A percentile compares a stretch with the other conserved stretches of the same genome.
Evolutionary conservation across 2,113 vertebrate genomes (phyloP).

Genomic region (Actenoides lindsayi): DNA sequence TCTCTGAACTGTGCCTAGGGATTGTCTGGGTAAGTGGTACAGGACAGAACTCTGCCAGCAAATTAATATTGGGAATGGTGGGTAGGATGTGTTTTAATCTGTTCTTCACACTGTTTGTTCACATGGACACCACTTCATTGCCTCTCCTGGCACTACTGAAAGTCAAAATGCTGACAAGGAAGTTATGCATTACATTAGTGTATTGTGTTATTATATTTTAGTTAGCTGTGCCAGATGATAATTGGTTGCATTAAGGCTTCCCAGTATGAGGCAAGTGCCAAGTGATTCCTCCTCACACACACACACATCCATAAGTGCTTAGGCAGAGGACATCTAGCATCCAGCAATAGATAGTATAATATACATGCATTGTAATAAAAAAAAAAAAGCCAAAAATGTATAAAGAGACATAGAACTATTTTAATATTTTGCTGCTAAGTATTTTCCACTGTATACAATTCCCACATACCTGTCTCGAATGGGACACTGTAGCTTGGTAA

Average conservation of each 20-base stretch:
- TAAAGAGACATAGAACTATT: background rate
- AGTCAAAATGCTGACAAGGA: background rate
- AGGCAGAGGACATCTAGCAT: background rate
- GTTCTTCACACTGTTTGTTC: background rate
- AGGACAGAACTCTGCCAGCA: background rate
- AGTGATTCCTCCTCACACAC: background rate
- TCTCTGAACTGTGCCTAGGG: background rate
- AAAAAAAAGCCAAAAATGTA: background rate
- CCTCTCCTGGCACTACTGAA: background rate
- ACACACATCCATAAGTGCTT: background rate
- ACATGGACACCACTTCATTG: background rate
- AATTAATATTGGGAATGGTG: background rate
- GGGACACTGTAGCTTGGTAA: slow-evolving; percentile 86
- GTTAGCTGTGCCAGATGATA: background rate
- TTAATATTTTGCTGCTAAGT: background rate
- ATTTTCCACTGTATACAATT: background rate
- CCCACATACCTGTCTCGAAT: slow-evolving; percentile 86
- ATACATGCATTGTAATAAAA: background rate
- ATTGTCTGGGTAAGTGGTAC: background rate
- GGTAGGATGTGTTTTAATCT: background rate
- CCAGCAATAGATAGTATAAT: background rate
- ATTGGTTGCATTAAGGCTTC: background rate
- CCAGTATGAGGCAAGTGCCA: background rate
- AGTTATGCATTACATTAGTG: background rate
- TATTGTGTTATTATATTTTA: background rate